These are phyloP conservation scores for Ptychadena robeensis DNA, from an alignment of 2,797 vertebrate genomes.

Conservation along the genomic window DNA sequence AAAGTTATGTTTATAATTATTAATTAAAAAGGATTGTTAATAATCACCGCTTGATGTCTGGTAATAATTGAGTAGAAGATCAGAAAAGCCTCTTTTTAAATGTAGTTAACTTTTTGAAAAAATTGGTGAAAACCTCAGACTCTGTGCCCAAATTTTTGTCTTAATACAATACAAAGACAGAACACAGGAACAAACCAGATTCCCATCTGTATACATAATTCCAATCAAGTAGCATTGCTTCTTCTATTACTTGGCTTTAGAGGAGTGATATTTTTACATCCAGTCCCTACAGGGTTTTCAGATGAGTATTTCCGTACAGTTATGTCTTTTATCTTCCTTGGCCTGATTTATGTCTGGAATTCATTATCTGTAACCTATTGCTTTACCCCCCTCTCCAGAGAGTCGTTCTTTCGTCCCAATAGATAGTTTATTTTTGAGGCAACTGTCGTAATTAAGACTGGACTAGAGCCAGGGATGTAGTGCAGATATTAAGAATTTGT, in stretches of 20 bases:
- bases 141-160: not conserved
- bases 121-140: not conserved
- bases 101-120: slow-evolving; percentile 6
- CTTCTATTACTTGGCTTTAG: slow-evolving; percentile 26
- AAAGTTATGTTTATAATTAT: not conserved
- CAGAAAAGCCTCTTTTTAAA: not conserved
- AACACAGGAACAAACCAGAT: not conserved
- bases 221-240: slow-evolving; percentile 27
- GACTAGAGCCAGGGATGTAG: slow-evolving; percentile 7
- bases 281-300: slow-evolving; percentile 29
- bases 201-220: slow-evolving; percentile 37
- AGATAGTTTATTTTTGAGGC: slow-evolving; percentile 3
- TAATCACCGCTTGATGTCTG: not conserved
- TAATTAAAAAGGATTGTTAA: not conserved
- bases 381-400: slow-evolving; percentile 1
- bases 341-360: slow-evolving; percentile 44
- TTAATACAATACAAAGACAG: not conserved
- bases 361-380: slow-evolving; percentile 20
- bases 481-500: not conserved
- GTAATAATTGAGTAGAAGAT: not conserved
- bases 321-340: slow-evolving; percentile 46
- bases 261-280: slow-evolving; percentile 27
- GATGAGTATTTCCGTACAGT: slow-evolving; percentile 25
- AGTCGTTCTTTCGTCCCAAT: slow-evolving; percentile 8
- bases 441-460: slow-evolving; percentile 11